Conservation (phyloP, 2,113 vertebrate genomes). For the Mormyrus lacerda region DNA sequence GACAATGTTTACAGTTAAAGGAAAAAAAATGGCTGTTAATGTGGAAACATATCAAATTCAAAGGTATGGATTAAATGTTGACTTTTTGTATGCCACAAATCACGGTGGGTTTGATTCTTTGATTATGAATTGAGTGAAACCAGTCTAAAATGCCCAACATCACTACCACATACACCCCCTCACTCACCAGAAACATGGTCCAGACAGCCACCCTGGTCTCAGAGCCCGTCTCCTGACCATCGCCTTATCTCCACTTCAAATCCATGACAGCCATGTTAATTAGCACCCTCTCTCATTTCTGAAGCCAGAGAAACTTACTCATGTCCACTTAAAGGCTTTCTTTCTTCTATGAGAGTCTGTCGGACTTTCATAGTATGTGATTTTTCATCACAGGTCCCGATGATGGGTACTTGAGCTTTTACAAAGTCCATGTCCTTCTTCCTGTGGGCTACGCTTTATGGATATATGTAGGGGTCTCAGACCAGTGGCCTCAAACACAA, state of each 20-base stretch:
- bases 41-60: not conserved
- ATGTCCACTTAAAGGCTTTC: not conserved
- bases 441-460: not conserved
- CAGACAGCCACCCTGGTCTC: slow-evolving; percentile 47
- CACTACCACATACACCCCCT: not conserved
- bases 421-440: slow-evolving; percentile 1
- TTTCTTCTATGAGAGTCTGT: not conserved
- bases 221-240: slow-evolving; percentile 52
- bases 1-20: not conserved
- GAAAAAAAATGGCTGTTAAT: not conserved
- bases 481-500: not conserved
- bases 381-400: slow-evolving; percentile 18
- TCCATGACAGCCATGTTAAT: slow-evolving; percentile 63
- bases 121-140: not conserved
- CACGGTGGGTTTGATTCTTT: not conserved
- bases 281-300: slow-evolving; percentile 52
- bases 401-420: slow-evolving; percentile 18
- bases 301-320: slow-evolving; percentile 7
- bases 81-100: not conserved
- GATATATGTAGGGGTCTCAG: not conserved
- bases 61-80: not conserved
- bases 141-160: not conserved
- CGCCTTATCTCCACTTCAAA: slow-evolving; percentile 61
- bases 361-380: slow-evolving; percentile 10
- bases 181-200: slow-evolving; percentile 48